Evolutionary conservation across 1,140 invertebrate genomes (phyloP).

Genomic region (Cherax destructor): DNA sequence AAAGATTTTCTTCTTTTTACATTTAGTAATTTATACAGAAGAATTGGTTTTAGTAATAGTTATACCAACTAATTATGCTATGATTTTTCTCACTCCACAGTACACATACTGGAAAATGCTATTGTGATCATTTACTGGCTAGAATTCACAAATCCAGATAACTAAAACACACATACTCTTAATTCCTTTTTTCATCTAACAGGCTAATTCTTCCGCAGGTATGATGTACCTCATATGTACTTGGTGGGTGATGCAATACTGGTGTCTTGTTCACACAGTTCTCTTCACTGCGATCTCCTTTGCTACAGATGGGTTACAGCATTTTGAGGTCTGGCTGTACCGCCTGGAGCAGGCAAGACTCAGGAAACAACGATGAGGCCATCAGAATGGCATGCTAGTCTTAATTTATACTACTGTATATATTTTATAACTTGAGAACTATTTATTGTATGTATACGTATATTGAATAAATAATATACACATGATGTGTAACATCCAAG

Average conservation of each 20-base stretch:
- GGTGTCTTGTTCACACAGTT: slow-evolving; percentile 76
- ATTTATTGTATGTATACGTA: not conserved
- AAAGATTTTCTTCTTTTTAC: no score
- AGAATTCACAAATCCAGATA: no score
- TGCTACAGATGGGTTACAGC: slow-evolving; percentile 78
- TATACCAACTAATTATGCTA: no score
- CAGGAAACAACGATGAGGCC: not conserved
- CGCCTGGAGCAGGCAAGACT: not conserved
- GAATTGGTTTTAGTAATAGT: no score
- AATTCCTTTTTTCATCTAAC: no score
- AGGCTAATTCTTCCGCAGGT: slow-evolving; percentile 33
- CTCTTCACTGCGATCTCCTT: slow-evolving; percentile 78
- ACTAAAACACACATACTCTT: no score
- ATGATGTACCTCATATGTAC: slow-evolving; percentile 76
- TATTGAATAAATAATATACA: not conserved
- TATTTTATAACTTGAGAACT: not conserved
- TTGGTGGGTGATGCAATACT: slow-evolving; percentile 76
- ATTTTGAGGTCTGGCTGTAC: slow-evolving; percentile 78
- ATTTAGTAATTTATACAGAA: no score
- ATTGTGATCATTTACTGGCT: no score
- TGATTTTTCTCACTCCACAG: no score
- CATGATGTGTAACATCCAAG: no score
- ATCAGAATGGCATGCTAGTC: not conserved
- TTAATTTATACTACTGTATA: not conserved
- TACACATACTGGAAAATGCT: no score